A percentile compares a stretch with the other conserved stretches of the same genome.
These are phyloP conservation scores for Clanis bilineata DNA, from an alignment of 2,888 invertebrate species.

Conservation along the genomic window DNA sequence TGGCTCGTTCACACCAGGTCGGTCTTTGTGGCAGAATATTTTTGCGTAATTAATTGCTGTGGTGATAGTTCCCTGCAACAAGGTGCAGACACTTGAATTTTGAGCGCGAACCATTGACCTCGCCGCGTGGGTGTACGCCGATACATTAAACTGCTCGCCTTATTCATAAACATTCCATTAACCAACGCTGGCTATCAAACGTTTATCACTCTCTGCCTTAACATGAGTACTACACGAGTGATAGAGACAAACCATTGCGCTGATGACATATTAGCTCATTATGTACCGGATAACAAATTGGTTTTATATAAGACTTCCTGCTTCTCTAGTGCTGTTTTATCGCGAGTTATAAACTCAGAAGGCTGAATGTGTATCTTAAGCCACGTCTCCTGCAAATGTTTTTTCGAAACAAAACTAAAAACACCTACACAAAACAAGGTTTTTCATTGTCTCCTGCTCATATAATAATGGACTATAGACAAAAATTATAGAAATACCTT, in stretches of 20 bases:
- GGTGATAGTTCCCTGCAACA: constrained; percentile 20
- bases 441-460: too few species aligned
- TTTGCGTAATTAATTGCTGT: constrained; percentile 41
- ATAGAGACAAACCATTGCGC: not conserved
- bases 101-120: constrained; percentile 37
- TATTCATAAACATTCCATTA: not conserved
- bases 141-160: constrained; percentile 7
- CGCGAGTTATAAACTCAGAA: not conserved
- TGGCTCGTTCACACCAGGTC: constrained; percentile 14
- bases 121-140: constrained; percentile 14
- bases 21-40: constrained; percentile 48
- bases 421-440: too few species aligned
- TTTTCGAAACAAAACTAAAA: too few species aligned
- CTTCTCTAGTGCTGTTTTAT: not conserved
- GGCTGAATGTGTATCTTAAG: not conserved
- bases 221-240: not conserved
- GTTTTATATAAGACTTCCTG: not conserved
- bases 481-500: too few species aligned
- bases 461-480: too few species aligned
- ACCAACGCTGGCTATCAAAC: not conserved
- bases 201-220: not conserved
- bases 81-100: constrained; percentile 39
- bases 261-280: not conserved
- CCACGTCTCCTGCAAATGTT: too few species aligned
- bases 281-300: not conserved